Evolutionary conservation across 2,888 invertebrate species (phyloP).

Genomic region (Volucella zonaria): DNA sequence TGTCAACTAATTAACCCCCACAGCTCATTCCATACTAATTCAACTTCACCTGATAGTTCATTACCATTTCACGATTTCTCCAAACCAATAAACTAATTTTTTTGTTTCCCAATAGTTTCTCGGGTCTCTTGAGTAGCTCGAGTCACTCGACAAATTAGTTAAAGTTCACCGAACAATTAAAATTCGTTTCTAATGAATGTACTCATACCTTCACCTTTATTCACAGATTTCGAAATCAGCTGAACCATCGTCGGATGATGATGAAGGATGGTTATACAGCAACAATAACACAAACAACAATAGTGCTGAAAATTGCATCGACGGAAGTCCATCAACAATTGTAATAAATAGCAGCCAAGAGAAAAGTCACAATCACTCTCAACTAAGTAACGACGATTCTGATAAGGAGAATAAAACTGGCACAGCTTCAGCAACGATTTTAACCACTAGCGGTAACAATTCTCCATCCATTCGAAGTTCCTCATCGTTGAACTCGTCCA

Average conservation of each 20-base stretch:
- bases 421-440: constrained; percentile 74
- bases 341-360: constrained; percentile 76
- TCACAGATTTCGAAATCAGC: constrained; percentile 81
- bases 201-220: neutral
- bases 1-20: constrained; percentile 70
- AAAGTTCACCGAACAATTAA: constrained; percentile 54
- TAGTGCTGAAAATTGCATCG: constrained; percentile 55
- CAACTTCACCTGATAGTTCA: constrained; percentile 70
- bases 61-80: constrained; percentile 71
- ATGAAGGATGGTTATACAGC: constrained; percentile 83
- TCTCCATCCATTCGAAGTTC: constrained; percentile 67
- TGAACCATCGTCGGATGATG: constrained; percentile 85
- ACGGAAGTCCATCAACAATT: constrained; percentile 68
- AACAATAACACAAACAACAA: constrained; percentile 6
- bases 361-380: constrained; percentile 73
- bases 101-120: too few relatives aligned
- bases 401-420: constrained; percentile 82
- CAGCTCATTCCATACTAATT: constrained; percentile 69
- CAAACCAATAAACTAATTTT: constrained; percentile 12
- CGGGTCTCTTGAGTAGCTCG: neutral
- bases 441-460: constrained; percentile 62
- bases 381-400: constrained; percentile 78
- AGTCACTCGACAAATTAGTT: constrained; percentile 44
- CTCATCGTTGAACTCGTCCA: constrained; percentile 70
- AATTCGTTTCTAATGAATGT: constrained; percentile 30